Base-by-base conservation (phyloP, 1,140 invertebrate species). In the Trichonephila clavipes region DNA sequence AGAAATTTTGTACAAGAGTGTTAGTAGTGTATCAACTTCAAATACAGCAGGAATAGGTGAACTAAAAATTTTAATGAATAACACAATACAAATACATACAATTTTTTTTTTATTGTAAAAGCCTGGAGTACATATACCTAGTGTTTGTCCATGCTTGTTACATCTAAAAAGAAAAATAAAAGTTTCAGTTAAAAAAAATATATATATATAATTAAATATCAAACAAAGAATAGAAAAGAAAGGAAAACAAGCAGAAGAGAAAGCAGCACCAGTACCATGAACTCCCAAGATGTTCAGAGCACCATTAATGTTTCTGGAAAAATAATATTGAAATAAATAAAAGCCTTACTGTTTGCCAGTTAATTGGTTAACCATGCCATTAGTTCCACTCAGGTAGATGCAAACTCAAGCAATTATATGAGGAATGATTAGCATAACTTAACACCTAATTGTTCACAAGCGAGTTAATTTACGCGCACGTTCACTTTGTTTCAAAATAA, bases 51-150 rank as follows among this genome's bases (percentile, higher is more conserved):
- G 10, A 12, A 51, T 51, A 12, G 34, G 34, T 40, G 34, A 40
- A 40, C 10, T 51, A 51, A 10, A 51, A 0, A 51, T 51, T 51
- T 51, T 85, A 85, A 85, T 59, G n/a, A 85, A 59, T n/a, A 85
- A 85, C 40, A 88, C 86, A n/a, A 72, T 51, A 77, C 40, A 62
- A 8, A 83, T 18, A 64, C 51, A 51, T 61, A 92, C 82, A 87
- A 34, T 16, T 28, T 61, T 64, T 85, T 86, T 92, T 92, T 92
- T 92, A 92, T 92, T 92, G 82, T 92, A 92, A 92, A 92, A 92
- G 91, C 83, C 28, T 86, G 91, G 62, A 86, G 34, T 58, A 92
- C 82, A 92, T 92, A 90, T 40, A 86, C 40, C 87, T 64, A 44
- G 69, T 44, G 40, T 81, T 40, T 24, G 85, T 81, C 89, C 83